These are phyloP conservation scores for Melozone crissalis DNA, from an alignment of 2,113 vertebrate species.

Conservation along the genomic window DNA sequence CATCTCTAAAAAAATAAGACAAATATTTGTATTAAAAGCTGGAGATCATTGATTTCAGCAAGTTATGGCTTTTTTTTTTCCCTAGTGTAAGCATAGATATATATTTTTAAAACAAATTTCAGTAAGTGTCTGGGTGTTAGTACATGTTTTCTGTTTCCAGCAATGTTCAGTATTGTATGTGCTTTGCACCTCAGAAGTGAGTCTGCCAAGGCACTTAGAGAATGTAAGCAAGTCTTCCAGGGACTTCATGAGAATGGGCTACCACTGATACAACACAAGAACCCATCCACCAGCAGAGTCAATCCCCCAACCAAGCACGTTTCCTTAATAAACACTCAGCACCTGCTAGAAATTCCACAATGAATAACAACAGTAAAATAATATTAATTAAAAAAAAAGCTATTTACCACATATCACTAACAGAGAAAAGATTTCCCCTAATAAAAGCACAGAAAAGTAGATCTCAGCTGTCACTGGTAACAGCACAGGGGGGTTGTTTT, in stretches of 20 bases:
- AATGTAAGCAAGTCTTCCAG: constrained; percentile 67
- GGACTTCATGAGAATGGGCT: constrained; percentile 70
- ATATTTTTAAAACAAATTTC: constrained; percentile 59
- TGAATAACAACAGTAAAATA: background rate
- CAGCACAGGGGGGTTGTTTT: constrained; percentile 19
- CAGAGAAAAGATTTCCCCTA: constrained; percentile 66
- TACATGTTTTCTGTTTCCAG: constrained; percentile 67
- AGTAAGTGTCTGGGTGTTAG: constrained; percentile 73
- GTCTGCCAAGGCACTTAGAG: constrained; percentile 81
- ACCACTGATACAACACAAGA: constrained; percentile 67
- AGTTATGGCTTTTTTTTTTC: constrained; percentile 79
- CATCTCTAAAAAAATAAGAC: constrained; percentile 72
- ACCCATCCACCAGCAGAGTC: constrained; percentile 67
- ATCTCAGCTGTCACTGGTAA: constrained; percentile 68
- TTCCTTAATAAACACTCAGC: constrained; percentile 57
- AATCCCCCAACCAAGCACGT: constrained; percentile 39
- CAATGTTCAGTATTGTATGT: constrained; percentile 72
- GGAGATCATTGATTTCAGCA: constrained; percentile 74
- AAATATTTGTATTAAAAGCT: constrained; percentile 75
- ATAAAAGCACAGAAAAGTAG: constrained; percentile 72
- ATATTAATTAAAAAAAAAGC: background rate
- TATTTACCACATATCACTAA: constrained; percentile 65
- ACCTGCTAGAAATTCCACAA: constrained; percentile 55
- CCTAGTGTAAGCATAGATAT: constrained; percentile 49
- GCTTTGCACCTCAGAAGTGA: constrained; percentile 79